Conservation (phyloP, 2,888 invertebrate genomes). For the Meganola albula region DNA sequence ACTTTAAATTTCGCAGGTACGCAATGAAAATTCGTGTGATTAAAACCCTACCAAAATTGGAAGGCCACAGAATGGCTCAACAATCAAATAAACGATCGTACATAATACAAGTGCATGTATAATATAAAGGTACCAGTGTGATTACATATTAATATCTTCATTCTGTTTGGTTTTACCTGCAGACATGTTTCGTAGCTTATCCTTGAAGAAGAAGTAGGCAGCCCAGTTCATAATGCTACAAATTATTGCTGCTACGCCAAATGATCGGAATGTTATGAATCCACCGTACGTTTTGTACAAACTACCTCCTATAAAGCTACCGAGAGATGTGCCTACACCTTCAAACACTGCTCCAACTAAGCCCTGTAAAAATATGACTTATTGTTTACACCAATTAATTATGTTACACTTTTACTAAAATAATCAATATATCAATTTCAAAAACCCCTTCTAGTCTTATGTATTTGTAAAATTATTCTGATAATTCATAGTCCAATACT, state of each 20-base stretch:
- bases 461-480: too few species aligned
- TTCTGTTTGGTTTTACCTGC: slow-evolving; percentile 51
- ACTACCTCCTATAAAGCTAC: slow-evolving; percentile 87
- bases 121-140: neutral
- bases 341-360: slow-evolving; percentile 92
- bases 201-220: slow-evolving; percentile 59
- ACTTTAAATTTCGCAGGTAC: too few species aligned
- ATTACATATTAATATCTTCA: slow-evolving; percentile 4
- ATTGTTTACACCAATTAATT: too few species aligned
- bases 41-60: too few species aligned
- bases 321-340: slow-evolving; percentile 88
- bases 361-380: slow-evolving; percentile 83
- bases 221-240: slow-evolving; percentile 77
- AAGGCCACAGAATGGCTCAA: too few species aligned
- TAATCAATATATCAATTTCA: too few species aligned
- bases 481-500: too few species aligned
- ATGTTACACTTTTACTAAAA: too few species aligned
- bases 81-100: neutral
- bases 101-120: slow-evolving; percentile 2
- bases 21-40: too few species aligned
- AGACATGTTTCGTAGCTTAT: slow-evolving; percentile 32
- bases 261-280: slow-evolving; percentile 82
- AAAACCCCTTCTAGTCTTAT: too few species aligned
- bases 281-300: slow-evolving; percentile 82
- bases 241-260: slow-evolving; percentile 82